A percentile compares a stretch with the other conserved stretches of the same genome.
phyloP scores from a whole-genome alignment of 2,797 vertebrate species.

The Catostomus latipinnis region DNA sequence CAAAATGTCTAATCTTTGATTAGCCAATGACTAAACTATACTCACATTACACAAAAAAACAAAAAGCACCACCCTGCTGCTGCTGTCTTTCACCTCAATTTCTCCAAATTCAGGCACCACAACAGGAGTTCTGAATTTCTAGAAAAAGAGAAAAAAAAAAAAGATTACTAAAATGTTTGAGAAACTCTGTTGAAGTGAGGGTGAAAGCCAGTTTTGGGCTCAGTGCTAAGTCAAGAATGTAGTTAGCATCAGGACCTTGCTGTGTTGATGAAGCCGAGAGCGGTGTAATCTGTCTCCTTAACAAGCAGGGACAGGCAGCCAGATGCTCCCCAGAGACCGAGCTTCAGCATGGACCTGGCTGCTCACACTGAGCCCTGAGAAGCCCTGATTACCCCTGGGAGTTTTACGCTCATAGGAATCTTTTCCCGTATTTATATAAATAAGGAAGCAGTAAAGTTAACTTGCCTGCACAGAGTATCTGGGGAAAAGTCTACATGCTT shows the following conservation, averaged over 20 bases:
- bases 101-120: background rate
- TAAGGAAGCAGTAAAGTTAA: constrained; percentile 34
- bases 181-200: background rate
- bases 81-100: background rate
- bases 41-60: background rate
- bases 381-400: constrained; percentile 59
- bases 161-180: constrained; percentile 24
- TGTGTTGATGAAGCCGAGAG: constrained; percentile 56
- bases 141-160: background rate
- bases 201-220: constrained; percentile 22
- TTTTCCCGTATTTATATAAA: constrained; percentile 50
- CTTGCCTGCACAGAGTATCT: constrained; percentile 12
- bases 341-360: constrained; percentile 50
- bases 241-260: constrained; percentile 50
- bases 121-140: background rate
- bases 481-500: constrained; percentile 14
- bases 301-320: constrained; percentile 58
- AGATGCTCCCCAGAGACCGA: constrained; percentile 47
- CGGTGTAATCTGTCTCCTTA: constrained; percentile 60
- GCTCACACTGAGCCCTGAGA: constrained; percentile 51
- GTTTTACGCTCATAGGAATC: constrained; percentile 22
- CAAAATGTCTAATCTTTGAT: no score
- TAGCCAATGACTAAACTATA: no score
- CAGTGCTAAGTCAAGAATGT: constrained; percentile 39
- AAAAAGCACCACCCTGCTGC: background rate